Conservation (phyloP, 2,888 invertebrate species). For the Timema podura region DNA sequence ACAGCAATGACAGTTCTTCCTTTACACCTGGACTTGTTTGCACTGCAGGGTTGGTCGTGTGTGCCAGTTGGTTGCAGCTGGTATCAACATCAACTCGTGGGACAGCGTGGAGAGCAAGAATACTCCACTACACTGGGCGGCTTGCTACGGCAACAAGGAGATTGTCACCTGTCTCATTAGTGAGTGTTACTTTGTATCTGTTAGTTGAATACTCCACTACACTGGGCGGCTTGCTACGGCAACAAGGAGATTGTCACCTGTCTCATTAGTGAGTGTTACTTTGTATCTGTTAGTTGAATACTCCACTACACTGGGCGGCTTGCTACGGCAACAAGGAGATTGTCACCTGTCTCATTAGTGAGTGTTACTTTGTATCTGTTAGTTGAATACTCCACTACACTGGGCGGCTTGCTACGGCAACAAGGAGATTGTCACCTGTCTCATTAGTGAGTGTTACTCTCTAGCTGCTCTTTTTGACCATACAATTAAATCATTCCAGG, state of each 20-base stretch:
- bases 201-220: constrained; percentile 53
- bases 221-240: constrained; percentile 62
- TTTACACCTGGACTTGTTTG: constrained; percentile 13
- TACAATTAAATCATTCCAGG: no score
- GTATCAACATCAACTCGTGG: constrained; percentile 55
- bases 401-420: constrained; percentile 62
- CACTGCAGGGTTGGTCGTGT: constrained; percentile 51
- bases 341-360: constrained; percentile 54
- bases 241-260: constrained; percentile 53
- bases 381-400: constrained; percentile 55
- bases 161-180: constrained; percentile 54
- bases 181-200: constrained; percentile 36
- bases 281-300: constrained; percentile 42
- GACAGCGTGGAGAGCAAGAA: constrained; percentile 57
- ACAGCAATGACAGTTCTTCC: no score
- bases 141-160: constrained; percentile 55
- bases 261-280: constrained; percentile 47
- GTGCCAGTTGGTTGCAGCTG: constrained; percentile 54
- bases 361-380: constrained; percentile 18
- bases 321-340: constrained; percentile 56
- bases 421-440: constrained; percentile 52
- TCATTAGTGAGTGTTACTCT: constrained; percentile 46
- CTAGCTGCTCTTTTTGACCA: not conserved
- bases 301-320: constrained; percentile 62
- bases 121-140: constrained; percentile 62